Conservation (phyloP, 2,888 invertebrate genomes). For the Melieria crassipennis region DNA sequence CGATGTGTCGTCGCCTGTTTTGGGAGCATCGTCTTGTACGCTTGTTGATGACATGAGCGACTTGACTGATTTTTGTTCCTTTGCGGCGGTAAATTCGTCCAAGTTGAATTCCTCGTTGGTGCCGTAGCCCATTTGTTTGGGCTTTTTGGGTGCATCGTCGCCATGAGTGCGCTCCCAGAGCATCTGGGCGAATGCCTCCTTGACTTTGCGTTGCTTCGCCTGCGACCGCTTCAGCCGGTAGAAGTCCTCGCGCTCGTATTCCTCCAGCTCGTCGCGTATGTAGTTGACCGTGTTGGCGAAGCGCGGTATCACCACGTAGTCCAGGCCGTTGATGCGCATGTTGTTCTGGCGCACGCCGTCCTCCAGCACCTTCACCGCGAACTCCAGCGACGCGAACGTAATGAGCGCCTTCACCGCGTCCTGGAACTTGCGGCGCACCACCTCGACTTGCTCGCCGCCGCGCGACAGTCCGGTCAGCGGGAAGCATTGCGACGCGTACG, state of each 20-base stretch:
- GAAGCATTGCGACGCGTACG: conserved; percentile 27
- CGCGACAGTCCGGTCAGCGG: conserved; percentile 53
- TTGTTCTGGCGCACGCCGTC: conserved; percentile 50
- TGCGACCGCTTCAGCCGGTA: conserved; percentile 58
- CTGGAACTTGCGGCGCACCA: conserved; percentile 48
- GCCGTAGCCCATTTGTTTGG: too few relatives aligned
- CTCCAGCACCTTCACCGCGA: conserved; percentile 45
- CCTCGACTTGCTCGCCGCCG: conserved; percentile 54
- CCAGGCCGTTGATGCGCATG: conserved; percentile 58
- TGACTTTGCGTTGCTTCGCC: conserved; percentile 55
- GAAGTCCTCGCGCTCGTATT: conserved; percentile 59
- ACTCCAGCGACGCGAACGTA: conserved; percentile 49
- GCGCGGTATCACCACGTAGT: conserved; percentile 54
- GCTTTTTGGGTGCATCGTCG: too few relatives aligned
- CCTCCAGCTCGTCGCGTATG: conserved; percentile 56
- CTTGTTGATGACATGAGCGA: too few relatives aligned
- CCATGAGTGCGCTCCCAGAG: conserved; percentile 33
- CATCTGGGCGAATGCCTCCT: conserved; percentile 49
- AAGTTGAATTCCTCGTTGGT: too few relatives aligned
- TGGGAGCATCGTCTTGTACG: too few relatives aligned
- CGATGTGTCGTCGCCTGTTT: too few relatives aligned
- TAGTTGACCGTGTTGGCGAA: conserved; percentile 50
- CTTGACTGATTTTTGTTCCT: too few relatives aligned
- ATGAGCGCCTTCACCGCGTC: conserved; percentile 45
- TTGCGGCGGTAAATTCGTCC: too few relatives aligned